Evolutionary conservation across 2,888 invertebrate species (phyloP), one percentile per base, ranked within the genome.

Genomic region (Bombyx huttoni): DNA sequence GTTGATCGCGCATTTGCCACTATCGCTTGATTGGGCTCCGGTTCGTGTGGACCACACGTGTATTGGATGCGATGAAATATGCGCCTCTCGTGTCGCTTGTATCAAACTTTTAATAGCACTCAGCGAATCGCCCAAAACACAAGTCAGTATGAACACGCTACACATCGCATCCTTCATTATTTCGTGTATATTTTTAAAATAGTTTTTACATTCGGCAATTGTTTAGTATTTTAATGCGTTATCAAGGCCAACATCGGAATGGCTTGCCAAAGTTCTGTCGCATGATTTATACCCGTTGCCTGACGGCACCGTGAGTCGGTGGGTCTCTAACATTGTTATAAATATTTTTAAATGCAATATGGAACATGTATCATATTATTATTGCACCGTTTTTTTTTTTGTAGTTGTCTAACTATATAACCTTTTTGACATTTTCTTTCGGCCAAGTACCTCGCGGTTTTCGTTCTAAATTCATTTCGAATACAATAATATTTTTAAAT

Each of bases 261-360:
- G 49, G 64, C 61, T 73, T 75, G 79, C 78, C 81, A 80, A 78
- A 70, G 73, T 64, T 62, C 61, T 72, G 63, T 68, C 67, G 61
- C 61, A 65, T 68, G 73, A 73, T 69, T 63, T 64, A 74, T 40
- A 40, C 12, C 1, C 12, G 12, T 40, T 40, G 9, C 12, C 9
- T 40, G 40, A 40, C 40, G 40, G 12, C 12, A 12, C 40, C 6
- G 9, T 40, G 9, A 8, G 40, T 40, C 40, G 40, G 9, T 40
- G 9, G 2, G 40, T 40, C 40, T 40, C 40, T 40, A 40, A 12
- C 40, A 12, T 10, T 40, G 9, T 10, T 12, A 10, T 12, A 12
- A 10, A 40, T 40, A 40, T 40, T 40, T 40, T 40, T 10, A 40
- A 40, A 40, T 12, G 12, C 8, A 40, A 40, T 3, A 40, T 24